Base-by-base conservation (phyloP, 2,113 vertebrate genomes). In the Microtus ochrogaster region DNA sequence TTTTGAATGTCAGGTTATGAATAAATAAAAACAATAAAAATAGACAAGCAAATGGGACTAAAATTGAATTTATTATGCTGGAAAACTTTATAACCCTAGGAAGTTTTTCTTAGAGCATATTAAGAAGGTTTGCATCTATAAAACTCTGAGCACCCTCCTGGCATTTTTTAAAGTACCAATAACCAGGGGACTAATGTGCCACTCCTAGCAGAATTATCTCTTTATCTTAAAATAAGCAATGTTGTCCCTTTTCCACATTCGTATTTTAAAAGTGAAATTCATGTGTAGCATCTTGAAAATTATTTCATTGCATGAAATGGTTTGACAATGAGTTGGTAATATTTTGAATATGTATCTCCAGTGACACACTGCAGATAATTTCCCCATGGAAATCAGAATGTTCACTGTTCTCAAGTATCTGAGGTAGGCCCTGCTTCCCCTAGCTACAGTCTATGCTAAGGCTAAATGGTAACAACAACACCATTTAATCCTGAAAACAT, bases 11-110 rank as follows among this genome's bases (percentile, higher is more conserved):
- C 70, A 90, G 63, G 90, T 94, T 94, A 96, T 94, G 84, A 97
- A 97, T 96, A 98, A 97, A 94, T 92, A 96, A 93, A 94, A 77
- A 78, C 66, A 95, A 90, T 92, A 82, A 95, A 96, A 97, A 93
- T 77, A 97, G 94, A 87, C 70, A 92, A 88, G 65, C 52, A 96
- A 94, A 95, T 81, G 47, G 83, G 19, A 94, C 88, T 61, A 92
- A 90, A 95, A 74, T 94, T 95, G 90, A 94, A 97, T 93, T 89
- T 82, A 86, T 94, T 92, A 70, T 94, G n/a, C 63, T 82, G 63
- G 44, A 68, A 94, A 92, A 28, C n/a, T 83, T 70, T 89, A 78
- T 81, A 85, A 65, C 63, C 94, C 61, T 89, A 63, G 11, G 39
- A 96, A 94, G 49, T 92, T 84, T 96, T 92, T 73, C 41, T 84